A percentile compares a stretch with the other conserved stretches of the same genome.
phyloP scores from a whole-genome alignment of 1,140 invertebrate species.

The Pseudobourletiella spinata region DNA sequence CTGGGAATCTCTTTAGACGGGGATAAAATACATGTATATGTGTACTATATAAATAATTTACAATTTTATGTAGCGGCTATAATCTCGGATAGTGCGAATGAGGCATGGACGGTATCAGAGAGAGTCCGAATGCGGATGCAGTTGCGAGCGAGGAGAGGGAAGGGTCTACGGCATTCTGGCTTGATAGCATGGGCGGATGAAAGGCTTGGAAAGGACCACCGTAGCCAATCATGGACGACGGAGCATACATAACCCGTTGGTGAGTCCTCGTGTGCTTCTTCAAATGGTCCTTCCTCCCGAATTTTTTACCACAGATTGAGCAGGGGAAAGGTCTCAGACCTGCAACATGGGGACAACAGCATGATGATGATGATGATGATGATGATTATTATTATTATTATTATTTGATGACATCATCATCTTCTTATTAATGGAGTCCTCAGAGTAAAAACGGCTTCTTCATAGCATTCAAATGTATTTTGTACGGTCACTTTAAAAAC shows the following conservation, averaged over 20 bases:
- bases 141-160: neutral
- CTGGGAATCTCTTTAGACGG: too few relatives aligned
- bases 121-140: slow-evolving; percentile 10
- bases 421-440: too few relatives aligned
- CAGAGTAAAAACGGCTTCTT: too few relatives aligned
- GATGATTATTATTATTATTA: too few relatives aligned
- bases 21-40: too few relatives aligned
- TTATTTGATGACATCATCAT: too few relatives aligned
- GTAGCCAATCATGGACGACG: slow-evolving; percentile 28
- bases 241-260: slow-evolving; percentile 36
- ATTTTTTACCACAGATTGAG: slow-evolving; percentile 68
- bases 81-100: slow-evolving; percentile 19
- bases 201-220: slow-evolving; percentile 28
- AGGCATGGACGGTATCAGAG: slow-evolving; percentile 23
- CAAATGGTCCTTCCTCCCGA: slow-evolving; percentile 78
- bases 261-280: slow-evolving; percentile 74
- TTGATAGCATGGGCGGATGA: slow-evolving; percentile 21
- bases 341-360: too few relatives aligned
- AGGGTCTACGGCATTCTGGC: neutral
- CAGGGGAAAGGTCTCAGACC: slow-evolving; percentile 71
- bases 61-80: too few relatives aligned
- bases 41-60: too few relatives aligned
- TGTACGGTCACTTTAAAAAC: too few relatives aligned
- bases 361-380: too few relatives aligned
- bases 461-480: too few relatives aligned